Evolutionary conservation across 1,140 invertebrate genomes (phyloP).

Genomic region (Carcinoscorpius rotundicauda): DNA sequence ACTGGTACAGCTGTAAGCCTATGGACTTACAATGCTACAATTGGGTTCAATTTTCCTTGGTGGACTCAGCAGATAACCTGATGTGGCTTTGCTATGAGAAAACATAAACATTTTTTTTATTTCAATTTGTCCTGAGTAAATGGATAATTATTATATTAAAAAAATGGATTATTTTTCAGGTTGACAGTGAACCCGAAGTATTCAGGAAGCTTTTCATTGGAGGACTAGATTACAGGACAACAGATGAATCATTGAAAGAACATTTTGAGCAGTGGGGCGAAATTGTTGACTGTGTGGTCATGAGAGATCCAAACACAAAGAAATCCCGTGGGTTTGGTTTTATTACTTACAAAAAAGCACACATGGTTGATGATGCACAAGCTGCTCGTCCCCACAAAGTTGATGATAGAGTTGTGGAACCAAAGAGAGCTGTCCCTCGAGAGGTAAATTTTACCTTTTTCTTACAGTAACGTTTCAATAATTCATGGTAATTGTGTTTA

Average conservation of each 20-base stretch:
- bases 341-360: conserved; percentile 82
- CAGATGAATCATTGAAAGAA: conserved; percentile 76
- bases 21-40: too few relatives aligned
- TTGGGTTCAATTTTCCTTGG: too few relatives aligned
- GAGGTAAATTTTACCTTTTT: conserved; percentile 33
- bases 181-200: conserved; percentile 54
- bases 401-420: conserved; percentile 80
- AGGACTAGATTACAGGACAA: conserved; percentile 88
- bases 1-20: too few relatives aligned
- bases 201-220: conserved; percentile 95
- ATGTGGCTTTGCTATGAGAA: too few relatives aligned
- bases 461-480: too few relatives aligned
- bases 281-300: conserved; percentile 94
- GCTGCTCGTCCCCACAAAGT: conserved; percentile 66
- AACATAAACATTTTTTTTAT: too few relatives aligned
- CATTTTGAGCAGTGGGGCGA: conserved; percentile 96
- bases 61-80: too few relatives aligned
- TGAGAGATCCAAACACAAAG: conserved; percentile 87
- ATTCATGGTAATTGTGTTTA: too few relatives aligned
- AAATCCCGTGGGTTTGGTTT: conserved; percentile 90
- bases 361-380: conserved; percentile 93
- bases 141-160: too few relatives aligned
- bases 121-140: too few relatives aligned
- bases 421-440: conserved; percentile 90
- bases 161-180: conserved; percentile 3